Base-by-base conservation (phyloP, 2,113 vertebrate genomes). In the Perccottus glenii region DNA sequence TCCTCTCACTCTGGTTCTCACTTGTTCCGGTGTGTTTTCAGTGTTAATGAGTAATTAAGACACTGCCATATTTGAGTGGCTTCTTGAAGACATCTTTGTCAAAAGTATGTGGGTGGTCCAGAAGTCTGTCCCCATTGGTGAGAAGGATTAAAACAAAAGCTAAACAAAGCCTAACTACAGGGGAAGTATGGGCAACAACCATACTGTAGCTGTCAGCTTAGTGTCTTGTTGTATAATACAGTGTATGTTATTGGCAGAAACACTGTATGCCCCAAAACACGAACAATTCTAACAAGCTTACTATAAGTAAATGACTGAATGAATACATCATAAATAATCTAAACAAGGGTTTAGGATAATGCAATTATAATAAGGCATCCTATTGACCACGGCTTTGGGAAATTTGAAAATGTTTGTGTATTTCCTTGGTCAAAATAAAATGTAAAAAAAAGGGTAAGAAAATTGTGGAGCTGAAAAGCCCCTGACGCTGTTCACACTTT, bases 401-500 rank as follows among this genome's bases (percentile, higher is more conserved):
- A 27, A 2, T 27, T 27, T 27, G 1, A 27, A 2, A 27, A 27
- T 27, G 19, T 27, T 27, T 27, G 19, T 27, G 19, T 27, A 27
- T 27, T 27, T 27, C 19, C 19, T 27, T 27, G 19, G 19, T 27
- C 19, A 27, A 27, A 27, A 27, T 27, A 27, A 27, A 27, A 27
- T 27, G 19, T 27, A 27, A 27, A 27, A 27, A 27, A 40, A 1
- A 40, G 38, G 38, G 5, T 40, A 40, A 8, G 4, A 40, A 40
- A 3, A 8, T 6, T 5, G 9, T 46, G 10, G 10, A 14, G 12
- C 1, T 6, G 67, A 84, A 82, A 85, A 82, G 53, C 73, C 68
- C 72, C 70, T 8, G 59, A 84, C 85, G 56, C 89, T 83, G 92
- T 94, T 94, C 92, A 93, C 93, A 91, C 95, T 94, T 93, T 89